Evolutionary conservation across 2,888 invertebrate species (phyloP).

Genomic region (Tuberolachnus salignus): DNA sequence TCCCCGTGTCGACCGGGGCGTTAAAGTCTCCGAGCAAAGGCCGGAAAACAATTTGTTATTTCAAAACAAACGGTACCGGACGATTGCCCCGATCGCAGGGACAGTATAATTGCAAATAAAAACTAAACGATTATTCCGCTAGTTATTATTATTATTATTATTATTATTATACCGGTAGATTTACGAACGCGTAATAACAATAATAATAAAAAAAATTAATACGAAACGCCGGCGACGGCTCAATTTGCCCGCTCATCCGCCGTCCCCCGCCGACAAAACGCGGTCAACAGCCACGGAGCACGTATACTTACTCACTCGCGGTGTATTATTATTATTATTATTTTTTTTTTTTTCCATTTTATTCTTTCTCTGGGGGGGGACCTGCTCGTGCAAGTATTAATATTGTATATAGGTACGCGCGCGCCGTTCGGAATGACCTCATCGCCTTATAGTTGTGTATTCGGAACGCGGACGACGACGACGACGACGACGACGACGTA

Average conservation of each 20-base stretch:
- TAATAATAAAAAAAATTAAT: conserved; percentile 1
- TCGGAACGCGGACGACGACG: neutral
- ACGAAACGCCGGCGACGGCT: neutral
- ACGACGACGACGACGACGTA: conserved; percentile 26
- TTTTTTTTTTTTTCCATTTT: neutral
- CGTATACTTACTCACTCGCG: neutral
- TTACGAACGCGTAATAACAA: conserved; percentile 1
- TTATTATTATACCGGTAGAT: too few relatives aligned
- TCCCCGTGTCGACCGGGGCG: too few relatives aligned
- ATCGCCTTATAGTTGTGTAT: conserved; percentile 50
- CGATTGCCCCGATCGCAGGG: too few relatives aligned
- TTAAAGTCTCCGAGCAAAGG: too few relatives aligned
- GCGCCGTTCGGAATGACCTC: conserved; percentile 24
- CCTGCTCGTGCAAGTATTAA: neutral
- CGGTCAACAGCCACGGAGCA: conserved; percentile 30
- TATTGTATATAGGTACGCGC: neutral
- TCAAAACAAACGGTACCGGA: too few relatives aligned
- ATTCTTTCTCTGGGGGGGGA: conserved; percentile 27
- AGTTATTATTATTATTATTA: too few relatives aligned
- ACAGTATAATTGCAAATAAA: too few relatives aligned
- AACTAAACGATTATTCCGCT: too few relatives aligned
- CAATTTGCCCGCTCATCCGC: conserved; percentile 45
- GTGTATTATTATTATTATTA: too few relatives aligned
- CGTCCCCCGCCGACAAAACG: conserved; percentile 28
- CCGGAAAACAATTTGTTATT: too few relatives aligned